A percentile compares a stretch with the other conserved stretches of the same genome.
phyloP scores from a whole-genome alignment of 2,797 vertebrate genomes.

The Falco peregrinus region DNA sequence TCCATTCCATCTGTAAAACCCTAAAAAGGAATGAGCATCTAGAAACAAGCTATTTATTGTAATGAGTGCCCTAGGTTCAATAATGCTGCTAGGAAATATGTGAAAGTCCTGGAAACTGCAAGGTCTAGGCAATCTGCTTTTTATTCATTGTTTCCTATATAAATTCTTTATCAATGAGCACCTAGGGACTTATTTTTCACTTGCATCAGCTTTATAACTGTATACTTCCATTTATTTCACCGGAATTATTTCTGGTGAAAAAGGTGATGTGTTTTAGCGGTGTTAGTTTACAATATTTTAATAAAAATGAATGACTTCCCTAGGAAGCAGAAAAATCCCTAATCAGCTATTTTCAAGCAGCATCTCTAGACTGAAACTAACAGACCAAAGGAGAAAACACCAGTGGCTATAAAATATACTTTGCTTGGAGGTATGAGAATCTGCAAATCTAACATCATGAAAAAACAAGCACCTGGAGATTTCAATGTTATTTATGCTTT shows the following conservation, averaged over 20 bases:
- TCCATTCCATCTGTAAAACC: neutral
- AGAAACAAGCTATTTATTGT: neutral
- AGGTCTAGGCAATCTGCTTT: neutral
- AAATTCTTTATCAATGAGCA: constrained; percentile 5
- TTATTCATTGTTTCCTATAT: neutral
- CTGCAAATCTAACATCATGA: neutral
- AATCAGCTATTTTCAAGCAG: neutral
- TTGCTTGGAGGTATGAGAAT: neutral
- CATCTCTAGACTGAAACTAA: neutral
- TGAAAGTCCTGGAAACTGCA: neutral
- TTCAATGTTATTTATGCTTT: neutral
- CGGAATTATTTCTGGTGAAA: neutral
- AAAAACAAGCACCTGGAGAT: neutral
- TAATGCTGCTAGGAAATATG: neutral
- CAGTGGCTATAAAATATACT: neutral
- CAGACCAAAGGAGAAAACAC: neutral
- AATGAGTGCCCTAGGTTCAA: neutral
- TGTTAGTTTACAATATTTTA: constrained; percentile 22
- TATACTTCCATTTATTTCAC: neutral
- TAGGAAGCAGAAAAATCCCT: neutral
- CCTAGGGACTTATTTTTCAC: neutral
- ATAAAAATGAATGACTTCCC: constrained; percentile 16
- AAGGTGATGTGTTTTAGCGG: neutral
- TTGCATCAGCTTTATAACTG: neutral
- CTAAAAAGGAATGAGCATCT: neutral